Base-by-base conservation (phyloP, 2,797 vertebrate genomes). In the Brotula barbata region DNA sequence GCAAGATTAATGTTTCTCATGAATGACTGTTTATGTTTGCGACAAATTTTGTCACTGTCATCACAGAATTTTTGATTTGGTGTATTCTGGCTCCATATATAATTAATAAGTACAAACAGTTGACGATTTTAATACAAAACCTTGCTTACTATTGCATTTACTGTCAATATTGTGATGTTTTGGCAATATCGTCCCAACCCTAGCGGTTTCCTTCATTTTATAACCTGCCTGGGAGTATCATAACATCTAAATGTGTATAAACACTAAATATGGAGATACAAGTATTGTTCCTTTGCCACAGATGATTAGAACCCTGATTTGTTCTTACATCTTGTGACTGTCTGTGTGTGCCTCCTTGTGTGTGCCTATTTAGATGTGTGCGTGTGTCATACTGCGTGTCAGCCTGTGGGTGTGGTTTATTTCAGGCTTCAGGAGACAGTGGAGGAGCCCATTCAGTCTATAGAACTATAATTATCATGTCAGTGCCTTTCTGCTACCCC, bases 401-500 rank as follows among this genome's bases (percentile, higher is more conserved):
- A 14, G 58, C 61, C 58, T 59, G 64, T 44, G 64, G 65, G 43
- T 69, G 72, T n/a, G 67, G 78, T 87, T 88, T 88, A 88, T 90
- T 91, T 86, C 66, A 75, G 68, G 83, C 71, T 64, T 59, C 46
- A 55, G 72, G 80, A 87, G 70, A 83, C 76, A 77, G 61, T 77
- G 21, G 78, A 80, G 75, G 71, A 84, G 81, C 79, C 82, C 79
- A 81, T 84, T 82, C 83, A 80, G 76, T 80, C 75, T 64, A 68
- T 68, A 76, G 79, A 82, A 87, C 86, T 85, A 79, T 89, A 90
- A 91, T 90, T 91, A 90, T 81, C 84, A 70, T 74, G 88, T 86
- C 89, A 89, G 77, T 60, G 78, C 65, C 72, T 83, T 53, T 78
- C 59, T 71, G 79, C 74, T 68, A 48, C 64, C 60, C 69, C 77